Base-by-base conservation (phyloP, 64 coral and sea anemone genomes). In the Hydrozoanthus tunicans region DNA sequence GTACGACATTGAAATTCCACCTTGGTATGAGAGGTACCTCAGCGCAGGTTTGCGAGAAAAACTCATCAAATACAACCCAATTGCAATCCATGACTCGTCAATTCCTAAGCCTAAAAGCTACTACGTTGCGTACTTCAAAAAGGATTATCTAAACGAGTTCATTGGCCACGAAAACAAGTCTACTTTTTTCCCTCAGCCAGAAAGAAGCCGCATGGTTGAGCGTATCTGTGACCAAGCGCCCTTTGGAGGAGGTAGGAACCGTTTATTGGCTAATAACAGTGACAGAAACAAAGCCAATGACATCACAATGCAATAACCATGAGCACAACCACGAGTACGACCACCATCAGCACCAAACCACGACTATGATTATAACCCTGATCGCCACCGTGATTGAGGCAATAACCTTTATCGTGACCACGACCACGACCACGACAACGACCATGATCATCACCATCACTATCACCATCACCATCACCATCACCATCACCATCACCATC, bases 51-150 rank as follows among this genome's bases (percentile, higher is more conserved):
- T 27, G 13, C 27, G 65, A 6, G 51, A 84, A 74, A 91, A 86
- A 12, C 32, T 77, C 53, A 10, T 24, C 54, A 71, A 27, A 3
- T 15, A 56, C 26, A 79, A 94, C 57, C 93, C 93, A 0, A 25
- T 94, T 8, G 73, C 6, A 10, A 68, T 94, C 13, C 3, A 80
- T 1, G 89, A 91, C 43, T 62, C 60, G 11, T 52, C 79, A 5
- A 82, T 91, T 11, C 6, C 24, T 10, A 77, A 67, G 20, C 24
- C 58, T 9, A 62, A 81, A 5, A 61, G 58, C 6, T 81, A 81
- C 9, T 81, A 62, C 23, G 58, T 81, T n/a, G 79, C 79, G 61
- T 81, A 81, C 24, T 81, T 81, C 79, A 61, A 12, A 4, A 81
- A 81, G 10, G 79, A 81, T 9, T 62, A 81, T 27, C 56, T 81